Percentiles rank a stretch among this genome's conserved stretches.
These are phyloP conservation scores for Typhlomys cinereus DNA, from an alignment of 2,113 vertebrate species.

Conservation along the genomic window DNA sequence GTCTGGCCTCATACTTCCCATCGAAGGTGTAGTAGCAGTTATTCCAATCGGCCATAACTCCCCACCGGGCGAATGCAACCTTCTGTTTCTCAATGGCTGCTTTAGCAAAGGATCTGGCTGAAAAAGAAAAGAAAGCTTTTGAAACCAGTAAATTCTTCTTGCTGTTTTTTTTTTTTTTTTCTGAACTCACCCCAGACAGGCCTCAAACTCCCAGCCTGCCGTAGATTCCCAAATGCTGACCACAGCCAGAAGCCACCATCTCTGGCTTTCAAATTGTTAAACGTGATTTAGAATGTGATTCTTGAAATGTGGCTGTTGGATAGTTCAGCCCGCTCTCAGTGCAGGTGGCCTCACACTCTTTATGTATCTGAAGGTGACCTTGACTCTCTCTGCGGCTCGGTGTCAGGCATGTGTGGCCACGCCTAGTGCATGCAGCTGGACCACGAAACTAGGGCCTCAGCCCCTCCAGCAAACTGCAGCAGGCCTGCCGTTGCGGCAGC, in stretches of 20 bases:
- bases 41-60: slow-evolving; percentile 97
- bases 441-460: neutral
- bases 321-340: neutral
- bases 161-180: neutral
- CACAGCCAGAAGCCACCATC: neutral
- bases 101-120: slow-evolving; percentile 94
- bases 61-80: slow-evolving; percentile 95
- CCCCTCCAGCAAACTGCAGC: no score
- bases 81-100: slow-evolving; percentile 92
- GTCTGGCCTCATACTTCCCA: slow-evolving; percentile 92
- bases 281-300: neutral
- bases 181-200: neutral
- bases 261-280: neutral
- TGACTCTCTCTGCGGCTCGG: neutral
- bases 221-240: neutral
- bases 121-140: slow-evolving; percentile 9
- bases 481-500: no score
- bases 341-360: neutral
- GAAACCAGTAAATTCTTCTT: neutral
- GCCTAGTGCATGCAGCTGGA: neutral
- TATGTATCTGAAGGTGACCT: no score
- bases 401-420: neutral
- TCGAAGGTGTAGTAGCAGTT: slow-evolving; percentile 94
- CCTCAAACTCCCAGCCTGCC: neutral
- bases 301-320: neutral